phyloP scores from a whole-genome alignment of 1,140 invertebrate genomes.

The Marisa cornuarietis region DNA sequence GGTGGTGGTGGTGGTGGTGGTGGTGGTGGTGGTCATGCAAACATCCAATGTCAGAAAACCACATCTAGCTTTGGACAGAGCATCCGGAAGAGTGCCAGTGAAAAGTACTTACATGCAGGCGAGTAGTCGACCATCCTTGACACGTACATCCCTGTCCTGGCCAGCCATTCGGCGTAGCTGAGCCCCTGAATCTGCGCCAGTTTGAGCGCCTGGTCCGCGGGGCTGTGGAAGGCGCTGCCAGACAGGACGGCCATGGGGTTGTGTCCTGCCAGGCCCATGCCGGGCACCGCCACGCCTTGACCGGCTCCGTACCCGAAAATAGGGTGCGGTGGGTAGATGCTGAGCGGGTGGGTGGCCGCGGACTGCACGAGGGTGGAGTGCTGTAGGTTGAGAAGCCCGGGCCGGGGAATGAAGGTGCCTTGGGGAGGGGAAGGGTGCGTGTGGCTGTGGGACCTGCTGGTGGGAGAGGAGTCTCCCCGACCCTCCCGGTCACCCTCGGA shows the following conservation, averaged over 20 bases:
- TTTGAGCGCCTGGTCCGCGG: conserved; percentile 57
- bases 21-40: neutral
- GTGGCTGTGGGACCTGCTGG: neutral
- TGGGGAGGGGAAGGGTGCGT: conserved; percentile 29
- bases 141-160: conserved; percentile 59
- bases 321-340: conserved; percentile 41
- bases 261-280: conserved; percentile 14
- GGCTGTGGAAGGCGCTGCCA: conserved; percentile 56
- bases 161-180: conserved; percentile 57
- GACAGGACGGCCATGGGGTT: conserved; percentile 42
- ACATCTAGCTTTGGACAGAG: neutral
- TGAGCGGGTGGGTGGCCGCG: conserved; percentile 35
- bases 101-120: conserved; percentile 36
- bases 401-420: conserved; percentile 50
- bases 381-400: conserved; percentile 53
- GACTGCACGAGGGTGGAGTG: conserved; percentile 45
- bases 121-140: conserved; percentile 59
- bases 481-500: neutral
- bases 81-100: neutral
- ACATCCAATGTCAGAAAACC: too few species aligned
- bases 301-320: conserved; percentile 19
- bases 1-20: too few species aligned
- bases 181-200: conserved; percentile 51
- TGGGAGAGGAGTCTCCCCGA: neutral
- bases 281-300: conserved; percentile 18